A percentile compares a stretch with the other conserved stretches of the same genome.
phyloP scores from a whole-genome alignment of 2,888 invertebrate species.

The Volucella inflata region DNA sequence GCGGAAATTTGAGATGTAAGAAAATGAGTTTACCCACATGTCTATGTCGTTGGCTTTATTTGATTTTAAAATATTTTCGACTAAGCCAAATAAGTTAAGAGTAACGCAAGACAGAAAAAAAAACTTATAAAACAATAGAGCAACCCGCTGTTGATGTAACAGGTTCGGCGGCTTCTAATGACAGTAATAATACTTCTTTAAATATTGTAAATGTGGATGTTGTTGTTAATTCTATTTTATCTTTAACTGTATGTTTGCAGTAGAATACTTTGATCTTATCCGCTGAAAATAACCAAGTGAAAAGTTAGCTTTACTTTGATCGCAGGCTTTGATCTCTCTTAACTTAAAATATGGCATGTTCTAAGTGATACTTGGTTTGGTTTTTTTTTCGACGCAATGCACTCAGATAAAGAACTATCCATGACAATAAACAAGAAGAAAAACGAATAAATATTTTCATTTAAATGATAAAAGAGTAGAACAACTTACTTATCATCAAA shows the following conservation, averaged over 20 bases:
- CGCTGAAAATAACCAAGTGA: slow-evolving; percentile 20
- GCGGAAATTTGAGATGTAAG: slow-evolving; percentile 46
- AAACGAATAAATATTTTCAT: slow-evolving; percentile 8
- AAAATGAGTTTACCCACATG: slow-evolving; percentile 9
- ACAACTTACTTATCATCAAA: slow-evolving; percentile 92
- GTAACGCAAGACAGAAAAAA: no score
- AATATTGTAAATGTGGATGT: slow-evolving; percentile 40
- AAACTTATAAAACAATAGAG: slow-evolving; percentile 6
- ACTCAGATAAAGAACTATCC: no score
- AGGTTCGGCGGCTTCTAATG: slow-evolving; percentile 51
- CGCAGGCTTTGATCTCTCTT: slow-evolving; percentile 10
- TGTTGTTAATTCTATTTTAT: slow-evolving; percentile 60
- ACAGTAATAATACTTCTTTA: slow-evolving; percentile 33
- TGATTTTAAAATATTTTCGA: slow-evolving; percentile 26
- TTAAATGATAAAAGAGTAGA: slow-evolving; percentile 11
- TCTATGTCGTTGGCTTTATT: slow-evolving; percentile 16
- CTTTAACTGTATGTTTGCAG: slow-evolving; percentile 19
- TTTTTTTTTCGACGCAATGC: no score
- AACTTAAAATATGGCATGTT: slow-evolving; percentile 6
- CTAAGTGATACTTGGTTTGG: neutral
- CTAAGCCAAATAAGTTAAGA: neutral
- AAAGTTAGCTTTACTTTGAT: slow-evolving; percentile 14
- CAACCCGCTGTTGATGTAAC: slow-evolving; percentile 20
- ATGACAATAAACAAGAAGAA: slow-evolving; percentile 13
- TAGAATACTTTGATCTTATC: slow-evolving; percentile 54